phyloP scores from a whole-genome alignment of 1,140 invertebrate species.

The Euglossa dilemma region DNA sequence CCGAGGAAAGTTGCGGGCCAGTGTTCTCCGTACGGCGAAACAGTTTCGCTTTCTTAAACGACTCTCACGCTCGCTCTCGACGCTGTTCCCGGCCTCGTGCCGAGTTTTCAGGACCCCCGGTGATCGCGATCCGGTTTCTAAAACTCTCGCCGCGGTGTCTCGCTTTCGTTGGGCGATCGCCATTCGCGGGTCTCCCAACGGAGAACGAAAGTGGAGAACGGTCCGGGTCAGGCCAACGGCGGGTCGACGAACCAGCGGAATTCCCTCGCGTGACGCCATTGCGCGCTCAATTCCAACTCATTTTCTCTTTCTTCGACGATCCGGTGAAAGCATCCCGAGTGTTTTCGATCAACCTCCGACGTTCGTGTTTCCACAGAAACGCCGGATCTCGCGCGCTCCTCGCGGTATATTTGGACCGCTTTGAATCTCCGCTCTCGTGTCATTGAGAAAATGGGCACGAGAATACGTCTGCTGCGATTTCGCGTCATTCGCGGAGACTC shows the following conservation, averaged over 20 bases:
- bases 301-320: constrained; percentile 38
- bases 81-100: constrained; percentile 47
- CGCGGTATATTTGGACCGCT: background rate
- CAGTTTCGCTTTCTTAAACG: constrained; percentile 77
- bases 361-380: background rate
- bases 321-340: constrained; percentile 25
- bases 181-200: constrained; percentile 55
- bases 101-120: constrained; percentile 71
- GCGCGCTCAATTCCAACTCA: constrained; percentile 11
- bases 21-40: constrained; percentile 65
- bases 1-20: constrained; percentile 68
- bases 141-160: constrained; percentile 70
- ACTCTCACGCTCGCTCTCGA: constrained; percentile 71
- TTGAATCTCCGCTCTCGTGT: background rate
- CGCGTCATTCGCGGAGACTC: too few species aligned
- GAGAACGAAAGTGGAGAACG: constrained; percentile 72
- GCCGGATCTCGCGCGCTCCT: too few species aligned
- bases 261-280: constrained; percentile 41
- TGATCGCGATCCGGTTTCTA: constrained; percentile 75
- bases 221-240: constrained; percentile 35
- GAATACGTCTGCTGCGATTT: background rate
- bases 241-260: constrained; percentile 65
- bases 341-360: background rate
- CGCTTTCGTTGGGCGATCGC: constrained; percentile 71
- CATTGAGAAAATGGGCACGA: background rate